Conservation (phyloP, 2,888 invertebrate genomes). For the Congeria kusceri region DNA sequence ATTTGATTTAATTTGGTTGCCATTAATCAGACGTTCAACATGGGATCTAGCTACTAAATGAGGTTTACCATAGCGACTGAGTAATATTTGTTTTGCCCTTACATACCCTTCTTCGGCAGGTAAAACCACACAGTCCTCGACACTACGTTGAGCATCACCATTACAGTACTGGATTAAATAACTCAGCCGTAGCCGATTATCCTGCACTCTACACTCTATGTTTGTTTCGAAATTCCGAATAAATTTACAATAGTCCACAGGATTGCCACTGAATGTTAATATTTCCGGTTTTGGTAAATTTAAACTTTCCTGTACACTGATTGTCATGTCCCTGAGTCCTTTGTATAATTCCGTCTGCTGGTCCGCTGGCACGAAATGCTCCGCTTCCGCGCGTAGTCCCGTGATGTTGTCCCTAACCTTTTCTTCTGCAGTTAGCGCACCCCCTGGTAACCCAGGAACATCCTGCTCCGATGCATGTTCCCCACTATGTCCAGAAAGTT, state of each 20-base stretch:
- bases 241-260: slow-evolving; percentile 35
- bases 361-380: too few species aligned
- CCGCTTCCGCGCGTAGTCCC: too few species aligned
- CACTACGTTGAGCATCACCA: slow-evolving; percentile 12
- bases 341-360: too few species aligned
- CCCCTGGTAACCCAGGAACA: neutral
- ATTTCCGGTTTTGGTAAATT: slow-evolving; percentile 39
- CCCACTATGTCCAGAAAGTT: too few species aligned
- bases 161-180: slow-evolving; percentile 27
- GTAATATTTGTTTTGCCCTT: slow-evolving; percentile 17
- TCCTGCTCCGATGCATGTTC: too few species aligned
- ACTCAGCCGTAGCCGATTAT: slow-evolving; percentile 14
- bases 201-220: slow-evolving; percentile 15
- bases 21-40: slow-evolving; percentile 18
- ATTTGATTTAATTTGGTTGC: slow-evolving; percentile 1
- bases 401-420: neutral
- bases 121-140: slow-evolving; percentile 27
- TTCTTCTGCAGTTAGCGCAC: neutral
- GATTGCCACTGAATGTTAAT: slow-evolving; percentile 32
- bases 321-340: neutral
- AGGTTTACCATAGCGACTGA: slow-evolving; percentile 19
- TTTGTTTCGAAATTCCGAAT: slow-evolving; percentile 24
- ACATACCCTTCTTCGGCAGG: slow-evolving; percentile 4
- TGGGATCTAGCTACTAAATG: slow-evolving; percentile 21
- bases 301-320: slow-evolving; percentile 13